A percentile compares a stretch with the other conserved stretches of the same genome.
Evolutionary conservation across 2,888 invertebrate species (phyloP).

Genomic region (Anagyrus pseudococci): DNA sequence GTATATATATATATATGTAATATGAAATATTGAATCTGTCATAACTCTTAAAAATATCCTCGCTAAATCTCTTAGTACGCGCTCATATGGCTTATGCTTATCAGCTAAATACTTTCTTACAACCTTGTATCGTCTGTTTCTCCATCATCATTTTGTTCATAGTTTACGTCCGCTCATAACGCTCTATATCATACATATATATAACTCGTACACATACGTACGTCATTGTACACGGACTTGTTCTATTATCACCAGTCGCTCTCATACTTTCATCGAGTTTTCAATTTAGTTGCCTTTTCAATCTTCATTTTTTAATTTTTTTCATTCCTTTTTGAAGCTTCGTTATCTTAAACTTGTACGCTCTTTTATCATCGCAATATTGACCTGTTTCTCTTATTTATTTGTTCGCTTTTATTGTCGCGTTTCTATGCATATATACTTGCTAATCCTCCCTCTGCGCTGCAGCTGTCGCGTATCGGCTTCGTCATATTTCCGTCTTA

Average conservation of each 20-base stretch:
- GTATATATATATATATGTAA: slow-evolving; percentile 45
- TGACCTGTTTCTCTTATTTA: slow-evolving; percentile 18
- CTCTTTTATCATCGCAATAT: slow-evolving; percentile 10
- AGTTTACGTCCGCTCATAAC: slow-evolving; percentile 16
- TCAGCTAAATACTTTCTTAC: slow-evolving; percentile 59
- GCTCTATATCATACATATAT: too few relatives aligned
- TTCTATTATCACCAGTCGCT: slow-evolving; percentile 7
- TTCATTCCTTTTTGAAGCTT: not conserved
- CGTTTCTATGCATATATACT: not conserved
- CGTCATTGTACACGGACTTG: not conserved
- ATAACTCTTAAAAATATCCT: slow-evolving; percentile 59
- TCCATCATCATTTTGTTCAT: slow-evolving; percentile 29
- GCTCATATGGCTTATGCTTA: slow-evolving; percentile 50
- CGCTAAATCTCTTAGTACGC: slow-evolving; percentile 50
- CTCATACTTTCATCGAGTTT: slow-evolving; percentile 18
- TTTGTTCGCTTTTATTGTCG: not conserved
- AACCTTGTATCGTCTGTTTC: slow-evolving; percentile 57
- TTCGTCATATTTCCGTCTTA: slow-evolving; percentile 7
- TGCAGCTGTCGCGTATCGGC: not conserved
- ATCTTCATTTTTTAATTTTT: slow-evolving; percentile 7
- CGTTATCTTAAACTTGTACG: not conserved
- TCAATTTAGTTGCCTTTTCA: not conserved
- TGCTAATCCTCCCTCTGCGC: too few relatives aligned
- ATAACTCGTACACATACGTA: too few relatives aligned
- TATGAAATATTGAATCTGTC: slow-evolving; percentile 58